Base-by-base conservation (phyloP, 2,888 invertebrate species). In the Hydriomena furcata region DNA sequence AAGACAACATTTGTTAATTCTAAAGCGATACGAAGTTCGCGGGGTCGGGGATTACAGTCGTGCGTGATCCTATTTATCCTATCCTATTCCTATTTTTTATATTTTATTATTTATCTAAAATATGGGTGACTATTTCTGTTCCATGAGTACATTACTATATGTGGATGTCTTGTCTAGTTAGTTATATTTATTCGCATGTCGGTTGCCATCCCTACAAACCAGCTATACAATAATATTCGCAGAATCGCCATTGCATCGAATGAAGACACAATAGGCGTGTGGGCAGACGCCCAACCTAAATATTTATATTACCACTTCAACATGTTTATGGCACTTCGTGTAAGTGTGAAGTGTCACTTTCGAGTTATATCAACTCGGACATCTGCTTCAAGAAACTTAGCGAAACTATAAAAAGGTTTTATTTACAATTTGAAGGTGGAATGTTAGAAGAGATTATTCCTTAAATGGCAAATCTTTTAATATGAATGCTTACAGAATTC, bases 211-310 rank as follows among this genome's bases (percentile, higher is more conserved):
- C 24, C 31, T 31, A 34, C 30, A 36, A 17, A 43, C 37, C 5
- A 21, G 17, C 43, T 27, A n/a, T n/a, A 21, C 12, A 38, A 40
- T 40, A 50, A 30, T 31, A 42, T 52, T 52, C 52, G 46, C 42
- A 13, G 52, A 52, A 52, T 34, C 37, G 21, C 13, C 21, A 25
- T 21, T 31, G 32, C 37, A 38, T 52, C 41, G 52, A 47, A 46
- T 46, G 45, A 52, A 52, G 44, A 38, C 40, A 48, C 52, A 52
- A 41, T 40, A 38, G 44, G 30, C 17, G 44, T 24, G 53, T 53
- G 49, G 53, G 53, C 44, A 36, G 48, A 48, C 47, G 34, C 23
- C 40, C 34, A 49, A 45, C 41, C 49, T 52, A 34, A 52, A 52
- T 52, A 52, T 52, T 52, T 52, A 47, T 31, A 32, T 24, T n/a